phyloP scores from a whole-genome alignment of 2,888 invertebrate species.

The Polyommatus iphigenia region DNA sequence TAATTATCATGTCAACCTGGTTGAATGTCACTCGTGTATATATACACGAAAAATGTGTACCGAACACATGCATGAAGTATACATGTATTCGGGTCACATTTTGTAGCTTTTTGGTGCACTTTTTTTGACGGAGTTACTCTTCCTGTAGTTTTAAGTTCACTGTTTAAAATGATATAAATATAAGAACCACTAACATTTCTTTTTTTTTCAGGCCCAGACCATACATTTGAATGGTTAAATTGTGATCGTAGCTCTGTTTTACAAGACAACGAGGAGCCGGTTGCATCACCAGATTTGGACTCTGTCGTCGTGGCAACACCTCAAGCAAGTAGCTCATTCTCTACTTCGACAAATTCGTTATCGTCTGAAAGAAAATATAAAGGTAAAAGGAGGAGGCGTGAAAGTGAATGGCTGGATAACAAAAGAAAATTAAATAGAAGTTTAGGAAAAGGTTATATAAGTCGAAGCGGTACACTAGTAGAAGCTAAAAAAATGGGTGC shows the following conservation, averaged over 20 bases:
- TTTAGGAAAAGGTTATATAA: slow-evolving; percentile 6
- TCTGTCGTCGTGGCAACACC: background rate
- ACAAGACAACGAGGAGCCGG: background rate
- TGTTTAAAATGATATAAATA: too few relatives aligned
- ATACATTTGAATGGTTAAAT: background rate
- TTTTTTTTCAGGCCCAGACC: background rate
- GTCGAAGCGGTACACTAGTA: too few relatives aligned
- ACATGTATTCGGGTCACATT: too few relatives aligned
- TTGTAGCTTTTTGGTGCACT: too few relatives aligned
- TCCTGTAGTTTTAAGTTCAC: too few relatives aligned
- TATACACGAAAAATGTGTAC: too few relatives aligned
- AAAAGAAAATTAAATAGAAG: slow-evolving; percentile 34
- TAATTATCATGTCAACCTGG: too few relatives aligned
- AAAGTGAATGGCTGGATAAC: slow-evolving; percentile 33
- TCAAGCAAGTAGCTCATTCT: background rate
- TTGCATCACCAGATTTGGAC: background rate
- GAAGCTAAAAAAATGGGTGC: too few relatives aligned
- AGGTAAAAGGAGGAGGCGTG: background rate
- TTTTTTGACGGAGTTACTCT: too few relatives aligned
- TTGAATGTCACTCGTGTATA: too few relatives aligned
- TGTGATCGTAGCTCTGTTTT: background rate
- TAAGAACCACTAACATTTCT: too few relatives aligned
- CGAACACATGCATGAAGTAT: too few relatives aligned
- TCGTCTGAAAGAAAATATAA: background rate
- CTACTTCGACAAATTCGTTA: background rate